phyloP scores from a whole-genome alignment of 2,888 invertebrate species.

The Drosophila maculinotata region DNA sequence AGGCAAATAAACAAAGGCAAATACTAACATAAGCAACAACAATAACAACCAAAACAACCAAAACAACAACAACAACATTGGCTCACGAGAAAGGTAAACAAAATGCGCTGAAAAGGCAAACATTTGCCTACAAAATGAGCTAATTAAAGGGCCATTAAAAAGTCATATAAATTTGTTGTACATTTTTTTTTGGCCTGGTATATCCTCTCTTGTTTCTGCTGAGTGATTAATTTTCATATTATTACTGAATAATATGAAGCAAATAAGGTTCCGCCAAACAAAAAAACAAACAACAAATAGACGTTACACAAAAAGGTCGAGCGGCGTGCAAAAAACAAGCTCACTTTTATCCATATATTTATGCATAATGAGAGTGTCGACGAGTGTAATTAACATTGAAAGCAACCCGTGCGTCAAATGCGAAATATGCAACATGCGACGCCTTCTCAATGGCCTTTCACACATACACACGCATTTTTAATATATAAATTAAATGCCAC shows the following conservation, averaged over 20 bases:
- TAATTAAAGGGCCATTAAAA: conserved; percentile 74
- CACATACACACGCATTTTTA: conserved; percentile 14
- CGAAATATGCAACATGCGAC: conserved; percentile 58
- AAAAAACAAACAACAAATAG: conserved; percentile 30
- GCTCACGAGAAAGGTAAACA: conserved; percentile 53
- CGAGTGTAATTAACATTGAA: conserved; percentile 74
- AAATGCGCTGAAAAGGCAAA: conserved; percentile 43
- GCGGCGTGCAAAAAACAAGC: conserved; percentile 38
- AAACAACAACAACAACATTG: conserved; percentile 26
- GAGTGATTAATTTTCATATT: conserved; percentile 79
- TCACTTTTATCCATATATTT: conserved; percentile 62
- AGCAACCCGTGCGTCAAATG: conserved; percentile 63
- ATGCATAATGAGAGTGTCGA: conserved; percentile 72
- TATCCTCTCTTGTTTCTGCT: conserved; percentile 24
- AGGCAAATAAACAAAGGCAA: conserved; percentile 59
- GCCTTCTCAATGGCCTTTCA: conserved; percentile 61
- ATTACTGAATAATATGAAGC: conserved; percentile 41
- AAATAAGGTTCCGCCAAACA: neutral
- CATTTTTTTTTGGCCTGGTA: conserved; percentile 5
- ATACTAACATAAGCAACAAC: conserved; percentile 30
- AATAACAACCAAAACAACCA: conserved; percentile 24
- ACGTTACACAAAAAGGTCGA: conserved; percentile 60
- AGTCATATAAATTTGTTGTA: conserved; percentile 60
- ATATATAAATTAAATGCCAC: conserved; percentile 50
- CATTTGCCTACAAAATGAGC: conserved; percentile 63